phyloP scores from a whole-genome alignment of 2,888 invertebrate genomes.

The Drosophila peninsularis region DNA sequence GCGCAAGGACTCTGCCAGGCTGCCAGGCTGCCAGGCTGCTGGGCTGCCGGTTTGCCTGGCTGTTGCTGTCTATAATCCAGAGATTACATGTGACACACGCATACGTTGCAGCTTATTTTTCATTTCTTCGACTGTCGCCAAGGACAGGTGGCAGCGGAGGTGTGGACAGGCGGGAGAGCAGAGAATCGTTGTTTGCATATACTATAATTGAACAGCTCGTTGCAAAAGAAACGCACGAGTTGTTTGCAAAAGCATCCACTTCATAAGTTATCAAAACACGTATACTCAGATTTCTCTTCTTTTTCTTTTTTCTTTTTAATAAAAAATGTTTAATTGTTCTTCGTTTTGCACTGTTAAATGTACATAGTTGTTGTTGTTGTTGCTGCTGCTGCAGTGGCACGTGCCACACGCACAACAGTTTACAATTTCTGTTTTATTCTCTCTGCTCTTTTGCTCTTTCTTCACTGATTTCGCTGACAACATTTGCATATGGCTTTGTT shows the following conservation, averaged over 20 bases:
- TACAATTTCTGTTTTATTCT: slow-evolving; percentile 30
- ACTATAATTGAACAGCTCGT: slow-evolving; percentile 59
- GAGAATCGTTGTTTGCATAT: slow-evolving; percentile 69
- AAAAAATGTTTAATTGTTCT: slow-evolving; percentile 69
- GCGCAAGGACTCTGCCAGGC: slow-evolving; percentile 1
- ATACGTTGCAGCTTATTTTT: slow-evolving; percentile 80
- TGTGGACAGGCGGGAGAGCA: neutral
- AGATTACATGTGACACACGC: slow-evolving; percentile 78
- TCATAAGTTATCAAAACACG: slow-evolving; percentile 33
- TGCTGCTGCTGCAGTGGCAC: slow-evolving; percentile 15
- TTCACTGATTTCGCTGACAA: slow-evolving; percentile 8
- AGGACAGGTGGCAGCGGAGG: slow-evolving; percentile 25
- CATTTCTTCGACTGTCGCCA: slow-evolving; percentile 73
- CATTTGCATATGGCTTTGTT: slow-evolving; percentile 46
- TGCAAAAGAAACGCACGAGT: slow-evolving; percentile 36
- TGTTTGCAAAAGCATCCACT: slow-evolving; percentile 14
- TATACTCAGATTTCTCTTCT: neutral
- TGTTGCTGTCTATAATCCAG: slow-evolving; percentile 74
- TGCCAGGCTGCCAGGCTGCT: slow-evolving; percentile 7
- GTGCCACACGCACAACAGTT: slow-evolving; percentile 38
- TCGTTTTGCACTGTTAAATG: slow-evolving; percentile 48
- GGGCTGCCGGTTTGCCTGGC: slow-evolving; percentile 19
- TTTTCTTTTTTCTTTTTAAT: slow-evolving; percentile 31
- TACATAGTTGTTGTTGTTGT: slow-evolving; percentile 42
- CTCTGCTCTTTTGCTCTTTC: slow-evolving; percentile 13